Base-by-base conservation (phyloP, 1,140 invertebrate genomes). In the Drosophila mauritiana region DNA sequence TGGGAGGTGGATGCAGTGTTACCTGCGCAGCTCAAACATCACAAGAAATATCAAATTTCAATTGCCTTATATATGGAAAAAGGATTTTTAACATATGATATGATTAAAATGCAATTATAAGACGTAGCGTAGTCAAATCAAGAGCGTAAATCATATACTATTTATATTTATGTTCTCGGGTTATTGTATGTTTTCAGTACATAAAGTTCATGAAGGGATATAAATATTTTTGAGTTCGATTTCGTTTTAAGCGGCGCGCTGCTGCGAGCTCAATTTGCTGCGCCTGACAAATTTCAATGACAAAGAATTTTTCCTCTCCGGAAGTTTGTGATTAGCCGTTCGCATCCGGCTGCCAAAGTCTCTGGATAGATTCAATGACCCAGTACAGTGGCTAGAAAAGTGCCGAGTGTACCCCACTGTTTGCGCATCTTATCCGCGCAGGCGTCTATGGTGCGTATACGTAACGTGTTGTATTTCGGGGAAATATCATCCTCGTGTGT, bases 241-340 rank as follows among this genome's bases (percentile, higher is more conserved):
- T 88, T 57, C 59, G 56, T 73, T 76, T 49, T 65, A 72, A 64
- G 61, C 55, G 15, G 61, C 63, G 68, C 43, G 61, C 43, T 48
- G 73, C 80, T 74, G 79, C 63, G 74, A 88, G 88, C 83, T 82
- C 83, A 86, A 86, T 88, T 86, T 86, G 83, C 69, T 83, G 59
- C 77, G 84, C 80, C 79, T 77, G 79, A 86, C 85, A 91, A 91
- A 91, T 83, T 80, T 70, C 68, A 80, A 70, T 78, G 83, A 80
- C 78, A 81, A 77, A 72, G 68, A 82, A 80, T 83, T 88, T 85
- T 91, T 90, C 82, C 90, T 90, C 85, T 91, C 82, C 90, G 90
- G 90, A 91, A 83, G 83, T 84, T 78, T 83, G 76, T 91, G 91
- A 91, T 91, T 91, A 91, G 81, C 79, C 85, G 79, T 68, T 73